Conservation (phyloP, 2,113 vertebrate species). For the Siphamia tubifer region DNA sequence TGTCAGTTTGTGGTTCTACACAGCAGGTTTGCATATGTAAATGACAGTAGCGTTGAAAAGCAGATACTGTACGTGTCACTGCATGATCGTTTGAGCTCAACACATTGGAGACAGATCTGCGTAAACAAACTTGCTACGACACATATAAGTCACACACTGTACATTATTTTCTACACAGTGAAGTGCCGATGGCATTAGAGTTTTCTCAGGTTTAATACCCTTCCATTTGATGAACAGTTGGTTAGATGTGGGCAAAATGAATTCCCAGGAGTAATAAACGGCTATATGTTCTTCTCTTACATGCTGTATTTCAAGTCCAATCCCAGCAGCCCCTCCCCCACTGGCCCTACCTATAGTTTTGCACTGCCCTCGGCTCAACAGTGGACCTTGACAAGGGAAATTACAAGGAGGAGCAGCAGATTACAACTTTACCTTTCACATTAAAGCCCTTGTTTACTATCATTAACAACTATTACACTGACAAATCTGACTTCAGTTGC, state of each 20-base stretch:
- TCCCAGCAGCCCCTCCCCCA: too few species aligned
- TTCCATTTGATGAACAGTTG: background rate
- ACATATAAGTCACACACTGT: background rate
- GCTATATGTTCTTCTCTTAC: background rate
- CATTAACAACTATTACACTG: too few species aligned
- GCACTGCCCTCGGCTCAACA: too few species aligned
- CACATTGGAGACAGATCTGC: background rate
- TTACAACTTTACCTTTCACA: too few species aligned
- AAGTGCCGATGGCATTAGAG: background rate
- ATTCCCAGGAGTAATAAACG: background rate
- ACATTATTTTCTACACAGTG: background rate
- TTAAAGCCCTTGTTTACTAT: too few species aligned
- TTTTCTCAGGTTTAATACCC: background rate
- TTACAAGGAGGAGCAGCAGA: too few species aligned
- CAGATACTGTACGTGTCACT: background rate
- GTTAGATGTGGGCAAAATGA: background rate
- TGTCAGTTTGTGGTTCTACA: background rate
- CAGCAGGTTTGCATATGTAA: constrained; percentile 33
- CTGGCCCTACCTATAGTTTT: too few species aligned
- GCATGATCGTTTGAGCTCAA: background rate
- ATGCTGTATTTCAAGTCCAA: background rate
- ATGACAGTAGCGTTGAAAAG: background rate
- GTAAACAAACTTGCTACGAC: background rate
- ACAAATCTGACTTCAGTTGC: too few species aligned
- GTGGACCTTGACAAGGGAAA: too few species aligned